Evolutionary conservation across 2,797 vertebrate species (phyloP), one percentile per base, ranked within the genome.

Genomic region (Alectoris magna): DNA sequence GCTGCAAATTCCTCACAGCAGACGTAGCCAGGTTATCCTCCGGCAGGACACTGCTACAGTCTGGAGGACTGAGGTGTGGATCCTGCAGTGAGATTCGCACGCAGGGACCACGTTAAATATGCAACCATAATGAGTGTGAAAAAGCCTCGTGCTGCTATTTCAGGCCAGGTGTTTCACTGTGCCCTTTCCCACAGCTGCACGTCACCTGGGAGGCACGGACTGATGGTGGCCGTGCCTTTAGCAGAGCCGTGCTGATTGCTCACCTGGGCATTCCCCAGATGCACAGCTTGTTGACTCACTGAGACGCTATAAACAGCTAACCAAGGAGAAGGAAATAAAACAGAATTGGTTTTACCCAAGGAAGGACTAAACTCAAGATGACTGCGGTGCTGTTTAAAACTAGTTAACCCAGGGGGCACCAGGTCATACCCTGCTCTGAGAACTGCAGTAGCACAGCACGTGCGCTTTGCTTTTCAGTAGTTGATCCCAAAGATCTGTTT

Each of bases 371-470:
- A 22, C 59, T 49, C 59, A 10, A 14, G 36, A 66, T 18, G 41
- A 11, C 24, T 0, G 31, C 66, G 27, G 67, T 0, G 0, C 67
- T 44, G 46, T 60, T 36, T 17, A 27, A 36, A 38, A 58, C 70
- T 21, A 0, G 5, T 60, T 14, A 8, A 90, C 31, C 55, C 3
- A 0, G 60, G 44, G 66, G 53, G 66, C 84, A 18, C 12, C 21
- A 8, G 76, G 49, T 27, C 71, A 55, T 34, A 0, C 26, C 34
- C 64, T 7, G 62, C 3, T 60, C 68, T 29, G 10, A 14, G 38
- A 41, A 49, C 3, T 3, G 6, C 2, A 31, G 36, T 5, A 48
- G 29, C 0, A 17, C 63, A 34, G 27, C 0, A 0, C 2, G 3
- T 3, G 26, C 67, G 2, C 80, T 84, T 80, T 15, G 43, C 64